phyloP scores from a whole-genome alignment of 2,888 invertebrate species.

The Cephus pygmeus region DNA sequence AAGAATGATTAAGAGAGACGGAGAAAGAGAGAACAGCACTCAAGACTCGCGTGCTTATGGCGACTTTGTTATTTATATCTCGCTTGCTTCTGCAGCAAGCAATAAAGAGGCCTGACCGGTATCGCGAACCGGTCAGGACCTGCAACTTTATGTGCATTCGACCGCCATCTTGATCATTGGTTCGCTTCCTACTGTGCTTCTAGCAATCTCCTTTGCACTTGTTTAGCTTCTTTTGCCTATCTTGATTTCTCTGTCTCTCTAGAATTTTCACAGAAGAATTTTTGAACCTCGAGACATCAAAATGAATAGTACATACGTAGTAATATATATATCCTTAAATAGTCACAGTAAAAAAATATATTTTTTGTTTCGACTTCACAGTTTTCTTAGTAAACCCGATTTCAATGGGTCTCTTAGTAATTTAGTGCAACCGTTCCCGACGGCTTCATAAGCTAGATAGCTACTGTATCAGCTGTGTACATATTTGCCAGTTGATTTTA shows the following conservation, averaged over 20 bases:
- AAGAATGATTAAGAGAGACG: slow-evolving; percentile 1
- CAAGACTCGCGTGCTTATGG: slow-evolving; percentile 32
- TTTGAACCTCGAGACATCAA: neutral
- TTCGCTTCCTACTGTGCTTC: neutral
- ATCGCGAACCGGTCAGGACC: slow-evolving; percentile 10
- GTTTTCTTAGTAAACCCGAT: neutral
- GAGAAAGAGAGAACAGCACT: slow-evolving; percentile 15
- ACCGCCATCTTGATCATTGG: slow-evolving; percentile 19
- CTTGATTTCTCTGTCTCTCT: neutral
- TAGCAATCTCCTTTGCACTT: neutral
- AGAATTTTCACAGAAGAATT: neutral
- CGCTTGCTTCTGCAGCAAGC: slow-evolving; percentile 36
- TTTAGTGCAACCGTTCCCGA: neutral
- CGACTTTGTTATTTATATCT: slow-evolving; percentile 46
- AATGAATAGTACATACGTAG: neutral
- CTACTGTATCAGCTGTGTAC: neutral
- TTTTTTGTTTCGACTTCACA: neutral
- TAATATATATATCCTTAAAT: neutral
- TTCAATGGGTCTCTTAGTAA: neutral
- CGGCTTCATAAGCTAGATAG: neutral
- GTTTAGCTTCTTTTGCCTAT: neutral
- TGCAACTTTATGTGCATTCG: slow-evolving; percentile 10
- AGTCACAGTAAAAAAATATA: neutral
- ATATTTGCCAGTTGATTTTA: neutral
- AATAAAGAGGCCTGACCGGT: slow-evolving; percentile 36